Evolutionary conservation across 1,140 invertebrate species (phyloP).

Genomic region (Ctenoplectra terminalis): DNA sequence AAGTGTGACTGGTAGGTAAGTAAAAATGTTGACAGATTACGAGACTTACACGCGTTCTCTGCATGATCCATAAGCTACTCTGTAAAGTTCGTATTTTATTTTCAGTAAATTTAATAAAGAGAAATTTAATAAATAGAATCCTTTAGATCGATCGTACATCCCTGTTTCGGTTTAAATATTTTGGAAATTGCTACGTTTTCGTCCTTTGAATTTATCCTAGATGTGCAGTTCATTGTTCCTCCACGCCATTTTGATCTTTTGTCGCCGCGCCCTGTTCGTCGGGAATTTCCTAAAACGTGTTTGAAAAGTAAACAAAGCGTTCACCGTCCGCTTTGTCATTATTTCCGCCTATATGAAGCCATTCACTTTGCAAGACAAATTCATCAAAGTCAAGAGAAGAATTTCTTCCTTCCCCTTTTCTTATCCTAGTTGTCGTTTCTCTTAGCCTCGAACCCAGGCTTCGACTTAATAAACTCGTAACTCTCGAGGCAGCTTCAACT

Average conservation of each 20-base stretch:
- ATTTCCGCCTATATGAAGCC: slow-evolving; percentile 48
- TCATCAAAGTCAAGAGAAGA: slow-evolving; percentile 67
- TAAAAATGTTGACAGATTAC: too few relatives aligned
- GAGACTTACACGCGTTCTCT: too few relatives aligned
- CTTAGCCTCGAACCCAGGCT: slow-evolving; percentile 13
- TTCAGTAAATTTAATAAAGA: too few relatives aligned
- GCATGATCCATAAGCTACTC: too few relatives aligned
- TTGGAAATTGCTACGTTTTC: not conserved
- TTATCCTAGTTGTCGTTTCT: slow-evolving; percentile 11
- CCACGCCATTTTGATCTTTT: not conserved
- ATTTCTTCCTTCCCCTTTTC: not conserved
- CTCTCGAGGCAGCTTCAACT: slow-evolving; percentile 11
- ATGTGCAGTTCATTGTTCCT: not conserved
- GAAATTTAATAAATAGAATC: too few relatives aligned
- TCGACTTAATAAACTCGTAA: slow-evolving; percentile 64
- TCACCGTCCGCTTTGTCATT: slow-evolving; percentile 3
- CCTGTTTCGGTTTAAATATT: too few relatives aligned
- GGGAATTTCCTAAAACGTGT: slow-evolving; percentile 14
- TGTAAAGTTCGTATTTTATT: too few relatives aligned
- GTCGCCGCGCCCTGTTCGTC: not conserved
- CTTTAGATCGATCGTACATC: too few relatives aligned
- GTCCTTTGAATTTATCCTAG: not conserved
- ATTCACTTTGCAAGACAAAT: slow-evolving; percentile 61
- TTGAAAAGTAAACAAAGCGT: slow-evolving; percentile 18
- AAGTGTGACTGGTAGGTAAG: too few relatives aligned